A percentile compares a stretch with the other conserved stretches of the same genome.
phyloP scores from a whole-genome alignment of 2,888 invertebrate species.

The Reticulitermes lucifugus region DNA sequence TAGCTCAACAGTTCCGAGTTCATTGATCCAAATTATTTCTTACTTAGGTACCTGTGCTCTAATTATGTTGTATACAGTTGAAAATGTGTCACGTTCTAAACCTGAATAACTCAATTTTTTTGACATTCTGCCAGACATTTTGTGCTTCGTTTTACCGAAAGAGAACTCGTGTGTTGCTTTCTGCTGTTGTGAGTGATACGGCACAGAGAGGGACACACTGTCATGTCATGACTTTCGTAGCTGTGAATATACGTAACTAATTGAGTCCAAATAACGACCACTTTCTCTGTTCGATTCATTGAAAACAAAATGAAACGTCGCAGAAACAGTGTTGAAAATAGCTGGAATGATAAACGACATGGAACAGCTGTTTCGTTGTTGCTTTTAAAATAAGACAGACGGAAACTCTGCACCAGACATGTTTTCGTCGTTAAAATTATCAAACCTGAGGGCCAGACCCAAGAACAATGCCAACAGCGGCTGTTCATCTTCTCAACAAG shows the following conservation, averaged over 20 bases:
- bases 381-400: not conserved
- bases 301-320: not conserved
- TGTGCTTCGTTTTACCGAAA: too few relatives aligned
- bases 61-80: too few relatives aligned
- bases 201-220: not conserved
- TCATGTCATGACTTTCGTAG: not conserved
- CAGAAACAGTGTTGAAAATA: not conserved
- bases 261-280: not conserved
- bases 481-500: conserved; percentile 25
- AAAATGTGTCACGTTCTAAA: too few relatives aligned
- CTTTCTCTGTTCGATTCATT: not conserved
- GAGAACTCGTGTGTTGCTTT: not conserved
- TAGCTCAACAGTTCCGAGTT: too few relatives aligned
- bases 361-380: not conserved
- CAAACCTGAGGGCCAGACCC: conserved; percentile 53
- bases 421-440: conserved; percentile 56
- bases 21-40: too few relatives aligned
- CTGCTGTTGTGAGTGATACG: not conserved
- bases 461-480: conserved; percentile 38
- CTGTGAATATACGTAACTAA: not conserved
- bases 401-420: conserved; percentile 44
- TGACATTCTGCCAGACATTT: too few relatives aligned
- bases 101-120: too few relatives aligned
- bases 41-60: too few relatives aligned
- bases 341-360: not conserved